Conservation (phyloP, 2,888 invertebrate species). For the Drosophila suboccidentalis region DNA sequence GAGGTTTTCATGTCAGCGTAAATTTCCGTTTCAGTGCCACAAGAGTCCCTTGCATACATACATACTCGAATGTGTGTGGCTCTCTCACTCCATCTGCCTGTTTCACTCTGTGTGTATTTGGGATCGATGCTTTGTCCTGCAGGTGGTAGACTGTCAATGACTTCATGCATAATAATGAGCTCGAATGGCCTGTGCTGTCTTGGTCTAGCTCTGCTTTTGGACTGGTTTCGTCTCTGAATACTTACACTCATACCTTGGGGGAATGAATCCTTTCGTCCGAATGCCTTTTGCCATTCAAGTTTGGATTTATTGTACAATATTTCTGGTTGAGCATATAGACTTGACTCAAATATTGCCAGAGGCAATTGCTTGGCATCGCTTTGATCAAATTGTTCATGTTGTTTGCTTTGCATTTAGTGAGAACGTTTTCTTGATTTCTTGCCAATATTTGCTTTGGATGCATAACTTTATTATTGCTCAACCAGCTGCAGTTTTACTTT, state of each 20-base stretch:
- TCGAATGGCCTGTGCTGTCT: conserved; percentile 43
- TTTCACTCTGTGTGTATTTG: conserved; percentile 23
- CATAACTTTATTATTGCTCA: conserved; percentile 60
- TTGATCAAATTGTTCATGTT: conserved; percentile 55
- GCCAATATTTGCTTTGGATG: conserved; percentile 59
- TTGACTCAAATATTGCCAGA: conserved; percentile 61
- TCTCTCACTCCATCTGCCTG: not conserved
- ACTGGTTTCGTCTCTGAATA: conserved; percentile 3
- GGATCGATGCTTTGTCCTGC: conserved; percentile 67
- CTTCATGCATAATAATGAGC: conserved; percentile 79
- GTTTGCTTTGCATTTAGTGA: conserved; percentile 63
- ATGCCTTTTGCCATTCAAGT: conserved; percentile 61
- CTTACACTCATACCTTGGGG: conserved; percentile 28
- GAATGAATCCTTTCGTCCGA: conserved; percentile 50
- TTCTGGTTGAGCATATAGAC: conserved; percentile 54
- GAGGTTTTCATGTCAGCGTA: conserved; percentile 78
- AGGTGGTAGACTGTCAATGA: conserved; percentile 77
- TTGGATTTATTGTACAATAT: conserved; percentile 72
- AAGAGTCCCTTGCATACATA: conserved; percentile 46
- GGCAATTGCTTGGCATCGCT: conserved; percentile 50
- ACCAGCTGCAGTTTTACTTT: conserved; percentile 33
- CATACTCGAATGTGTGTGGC: conserved; percentile 12
- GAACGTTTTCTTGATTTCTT: conserved; percentile 40
- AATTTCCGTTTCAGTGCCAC: conserved; percentile 74
- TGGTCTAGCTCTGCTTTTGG: not conserved